Evolutionary conservation across 2,797 vertebrate species (phyloP).

Genomic region (Tamandua tetradactyla): DNA sequence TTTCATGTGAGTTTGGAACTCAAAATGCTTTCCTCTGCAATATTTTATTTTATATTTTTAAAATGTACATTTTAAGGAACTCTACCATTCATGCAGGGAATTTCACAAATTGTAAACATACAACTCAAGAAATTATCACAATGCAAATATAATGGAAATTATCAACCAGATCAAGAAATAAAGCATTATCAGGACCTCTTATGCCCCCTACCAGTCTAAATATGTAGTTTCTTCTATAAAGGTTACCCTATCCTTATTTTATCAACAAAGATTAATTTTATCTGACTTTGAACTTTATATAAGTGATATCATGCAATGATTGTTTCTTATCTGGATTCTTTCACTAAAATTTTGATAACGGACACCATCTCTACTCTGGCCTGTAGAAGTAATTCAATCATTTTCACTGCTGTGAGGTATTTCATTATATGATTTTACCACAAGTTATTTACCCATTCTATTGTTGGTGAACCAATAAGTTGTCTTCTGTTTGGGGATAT

Average conservation of each 20-base stretch:
- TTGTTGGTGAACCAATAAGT: neutral
- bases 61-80: neutral
- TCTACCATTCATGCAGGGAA: neutral
- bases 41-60: neutral
- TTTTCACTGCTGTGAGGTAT: neutral
- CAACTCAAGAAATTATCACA: neutral
- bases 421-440: neutral
- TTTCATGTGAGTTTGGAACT: neutral
- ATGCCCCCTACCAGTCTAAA: accelerated
- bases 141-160: neutral
- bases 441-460: neutral
- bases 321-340: neutral
- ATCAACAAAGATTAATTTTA: neutral
- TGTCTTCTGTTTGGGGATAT: neutral
- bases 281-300: neutral
- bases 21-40: neutral
- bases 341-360: neutral
- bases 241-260: neutral
- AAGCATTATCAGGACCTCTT: neutral
- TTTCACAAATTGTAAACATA: neutral
- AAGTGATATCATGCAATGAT: too few relatives aligned
- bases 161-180: neutral
- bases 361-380: neutral
- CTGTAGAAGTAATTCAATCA: neutral
- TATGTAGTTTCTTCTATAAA: neutral